Base-by-base conservation (phyloP, 1,140 invertebrate species). In the Sesamia nonagrioides region DNA sequence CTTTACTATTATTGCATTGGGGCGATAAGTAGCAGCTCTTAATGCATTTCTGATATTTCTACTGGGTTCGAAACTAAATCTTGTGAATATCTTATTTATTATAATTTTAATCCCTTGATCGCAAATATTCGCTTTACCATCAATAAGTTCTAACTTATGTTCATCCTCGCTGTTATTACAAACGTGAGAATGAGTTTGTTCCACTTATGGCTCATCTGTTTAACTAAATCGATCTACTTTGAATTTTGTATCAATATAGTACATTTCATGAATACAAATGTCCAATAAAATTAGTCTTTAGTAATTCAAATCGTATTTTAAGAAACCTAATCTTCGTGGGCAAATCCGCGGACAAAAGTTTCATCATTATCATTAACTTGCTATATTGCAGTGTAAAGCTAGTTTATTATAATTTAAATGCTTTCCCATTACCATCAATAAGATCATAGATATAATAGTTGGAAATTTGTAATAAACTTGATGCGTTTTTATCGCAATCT, bases 371-470 rank as follows among this genome's bases (percentile, higher is more conserved):
- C 60, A 63, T 63, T 63, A 63, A 40, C 37, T 40, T 17, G 35
- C 1, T 3, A 2, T 17, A 63, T 63, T 63, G 60, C 35, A 63
- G n/a, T 17, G 21, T 37, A 35, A 63, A 42, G 35, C 17, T 40
- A n/a, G 35, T 63, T 63, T 61, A 61, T 61, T 61, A 61, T 40
- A 61, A 61, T 61, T 61, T 63, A 9, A 40, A 42, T 8, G n/a
- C 42, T 48, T 68, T 68, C 42, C 11, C 42, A 68, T 68, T 68
- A 48, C 42, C 42, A 33, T 68, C 42, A 45, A 33, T 68, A 42
- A 68, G 63, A 68, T 68, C 63, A 37, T n/a, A 48, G 63, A 68
- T 68, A 45, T 15, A 27, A n/a, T 42, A 42, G 63, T 68, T 68
- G n/a, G n/a, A n/a, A 68, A 68, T 68, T 68, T 68, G 63, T 68